Percentiles rank a stretch among this genome's conserved stretches.
These are phyloP conservation scores for Apteryx mantelli DNA, from an alignment of 2,113 vertebrate species.

Conservation along the genomic window DNA sequence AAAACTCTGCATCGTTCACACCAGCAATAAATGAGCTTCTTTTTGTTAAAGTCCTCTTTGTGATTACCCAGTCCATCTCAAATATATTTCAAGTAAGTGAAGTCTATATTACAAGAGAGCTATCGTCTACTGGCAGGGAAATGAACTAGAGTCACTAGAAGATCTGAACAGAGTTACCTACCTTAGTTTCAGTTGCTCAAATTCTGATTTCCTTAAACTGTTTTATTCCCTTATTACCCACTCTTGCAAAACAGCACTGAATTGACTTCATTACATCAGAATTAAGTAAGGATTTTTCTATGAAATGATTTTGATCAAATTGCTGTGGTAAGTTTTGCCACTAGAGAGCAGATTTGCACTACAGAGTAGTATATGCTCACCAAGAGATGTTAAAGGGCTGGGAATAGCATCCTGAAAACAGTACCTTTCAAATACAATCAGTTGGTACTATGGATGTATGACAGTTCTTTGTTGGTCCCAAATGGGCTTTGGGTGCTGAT, in stretches of 20 bases:
- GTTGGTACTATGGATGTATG: not conserved
- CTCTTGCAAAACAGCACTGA: not conserved
- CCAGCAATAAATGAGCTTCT: not conserved
- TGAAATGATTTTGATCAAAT: not conserved
- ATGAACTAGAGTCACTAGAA: not conserved
- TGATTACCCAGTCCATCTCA: not conserved
- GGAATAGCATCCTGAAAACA: not conserved
- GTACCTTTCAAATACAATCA: not conserved
- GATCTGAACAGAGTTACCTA: not conserved
- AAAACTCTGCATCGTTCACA: not conserved
- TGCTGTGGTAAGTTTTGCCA: not conserved
- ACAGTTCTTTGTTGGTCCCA: not conserved
- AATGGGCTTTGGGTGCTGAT: not conserved
- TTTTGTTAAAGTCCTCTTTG: not conserved
- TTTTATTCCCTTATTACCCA: not conserved
- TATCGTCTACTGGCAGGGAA: not conserved
- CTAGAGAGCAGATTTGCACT: slow-evolving; percentile 42
- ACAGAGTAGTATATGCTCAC: not conserved
- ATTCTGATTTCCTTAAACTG: not conserved
- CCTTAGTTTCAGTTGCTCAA: not conserved
- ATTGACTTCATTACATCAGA: not conserved
- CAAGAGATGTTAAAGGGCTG: not conserved
- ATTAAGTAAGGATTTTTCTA: not conserved
- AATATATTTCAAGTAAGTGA: not conserved
- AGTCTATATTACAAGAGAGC: not conserved